phyloP scores from a whole-genome alignment of 2,797 vertebrate species.

The Molossus molossus region DNA sequence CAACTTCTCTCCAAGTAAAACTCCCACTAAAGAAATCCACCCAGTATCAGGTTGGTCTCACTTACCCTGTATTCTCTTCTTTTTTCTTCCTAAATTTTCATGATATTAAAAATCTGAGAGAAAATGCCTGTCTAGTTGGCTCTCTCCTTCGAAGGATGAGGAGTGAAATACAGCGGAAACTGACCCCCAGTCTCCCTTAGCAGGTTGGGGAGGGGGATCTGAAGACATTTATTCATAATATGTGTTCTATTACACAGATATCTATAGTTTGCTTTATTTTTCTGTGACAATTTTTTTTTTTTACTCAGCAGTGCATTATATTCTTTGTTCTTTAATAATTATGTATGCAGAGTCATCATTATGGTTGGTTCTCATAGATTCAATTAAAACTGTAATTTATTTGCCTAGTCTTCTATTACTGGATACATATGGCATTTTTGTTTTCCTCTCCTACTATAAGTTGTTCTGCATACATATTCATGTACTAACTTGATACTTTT shows the following conservation, averaged over 20 bases:
- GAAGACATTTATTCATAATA: not conserved
- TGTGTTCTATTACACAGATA: not conserved
- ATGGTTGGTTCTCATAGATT: slow-evolving; percentile 21
- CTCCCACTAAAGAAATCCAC: not conserved
- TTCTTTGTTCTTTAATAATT: not conserved
- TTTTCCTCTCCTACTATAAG: not conserved
- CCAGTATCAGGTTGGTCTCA: not conserved
- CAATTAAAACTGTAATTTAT: slow-evolving; percentile 22
- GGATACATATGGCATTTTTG: not conserved
- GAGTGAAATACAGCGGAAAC: too few species aligned
- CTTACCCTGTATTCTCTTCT: not conserved
- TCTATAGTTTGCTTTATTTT: not conserved
- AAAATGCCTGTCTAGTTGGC: not conserved
- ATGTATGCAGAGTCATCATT: not conserved
- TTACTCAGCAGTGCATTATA: not conserved
- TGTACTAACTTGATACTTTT: not conserved
- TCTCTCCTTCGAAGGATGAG: not conserved
- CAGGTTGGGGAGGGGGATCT: not conserved
- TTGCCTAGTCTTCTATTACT: not conserved
- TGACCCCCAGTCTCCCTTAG: too few species aligned
- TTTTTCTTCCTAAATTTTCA: not conserved
- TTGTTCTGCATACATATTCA: not conserved
- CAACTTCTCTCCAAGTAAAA: not conserved
- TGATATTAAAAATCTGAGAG: not conserved
- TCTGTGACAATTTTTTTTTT: not conserved